These are phyloP conservation scores for Apis florea DNA, from an alignment of 1,140 invertebrate species.

Conservation along the genomic window DNA sequence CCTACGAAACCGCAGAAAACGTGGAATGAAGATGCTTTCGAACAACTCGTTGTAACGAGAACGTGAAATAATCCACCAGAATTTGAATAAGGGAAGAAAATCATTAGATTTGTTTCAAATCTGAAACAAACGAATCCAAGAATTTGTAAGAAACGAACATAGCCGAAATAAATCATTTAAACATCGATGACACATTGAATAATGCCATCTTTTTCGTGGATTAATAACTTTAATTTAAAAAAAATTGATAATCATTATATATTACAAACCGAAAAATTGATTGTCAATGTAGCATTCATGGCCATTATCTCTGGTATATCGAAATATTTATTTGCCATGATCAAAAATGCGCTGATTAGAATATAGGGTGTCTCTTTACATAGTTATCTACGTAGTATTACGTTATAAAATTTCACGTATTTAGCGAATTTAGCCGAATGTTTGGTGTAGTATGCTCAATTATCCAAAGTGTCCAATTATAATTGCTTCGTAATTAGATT, in stretches of 20 bases:
- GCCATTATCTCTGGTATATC: background rate
- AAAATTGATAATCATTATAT: background rate
- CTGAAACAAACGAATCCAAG: background rate
- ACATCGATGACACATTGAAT: background rate
- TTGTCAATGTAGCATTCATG: background rate
- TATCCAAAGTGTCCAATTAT: too few relatives aligned
- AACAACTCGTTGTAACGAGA: background rate
- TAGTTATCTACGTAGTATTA: too few relatives aligned
- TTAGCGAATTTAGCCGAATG: too few relatives aligned
- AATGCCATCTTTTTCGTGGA: background rate
- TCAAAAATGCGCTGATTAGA: background rate
- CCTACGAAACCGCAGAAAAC: background rate
- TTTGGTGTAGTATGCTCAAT: too few relatives aligned
- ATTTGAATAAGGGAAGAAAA: background rate
- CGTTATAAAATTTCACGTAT: too few relatives aligned
- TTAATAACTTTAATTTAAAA: slow-evolving; percentile 17
- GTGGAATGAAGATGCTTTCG: background rate
- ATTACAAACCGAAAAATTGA: slow-evolving; percentile 25
- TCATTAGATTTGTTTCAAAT: background rate
- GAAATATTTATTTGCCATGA: background rate
- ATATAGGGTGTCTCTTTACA: too few relatives aligned
- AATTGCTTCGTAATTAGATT: too few relatives aligned
- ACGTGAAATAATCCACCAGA: slow-evolving; percentile 1
- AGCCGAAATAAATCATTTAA: background rate
- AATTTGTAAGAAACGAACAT: background rate